Conservation (phyloP, 2,797 vertebrate species). For the Clarias laeviceps region DNA sequence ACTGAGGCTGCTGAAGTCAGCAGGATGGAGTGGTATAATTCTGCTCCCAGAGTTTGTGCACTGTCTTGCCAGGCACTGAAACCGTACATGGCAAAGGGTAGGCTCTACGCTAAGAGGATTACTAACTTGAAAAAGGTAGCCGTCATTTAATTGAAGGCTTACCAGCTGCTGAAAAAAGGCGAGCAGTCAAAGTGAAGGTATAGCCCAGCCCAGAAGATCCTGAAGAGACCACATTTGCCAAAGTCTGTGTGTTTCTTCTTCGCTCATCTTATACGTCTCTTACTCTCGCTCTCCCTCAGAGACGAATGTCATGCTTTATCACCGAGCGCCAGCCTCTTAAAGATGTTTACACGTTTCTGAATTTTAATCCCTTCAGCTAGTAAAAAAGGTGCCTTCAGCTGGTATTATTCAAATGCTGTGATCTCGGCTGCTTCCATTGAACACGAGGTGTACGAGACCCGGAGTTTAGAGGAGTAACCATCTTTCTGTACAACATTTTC, state of each 20-base stretch:
- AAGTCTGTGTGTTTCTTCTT: constrained; percentile 68
- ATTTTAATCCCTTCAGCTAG: constrained; percentile 76
- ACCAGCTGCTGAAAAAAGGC: constrained; percentile 74
- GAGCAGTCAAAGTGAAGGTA: constrained; percentile 80
- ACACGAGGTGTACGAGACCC: constrained; percentile 50
- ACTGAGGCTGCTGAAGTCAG: constrained; percentile 48
- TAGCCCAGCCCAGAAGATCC: constrained; percentile 78
- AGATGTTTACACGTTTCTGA: constrained; percentile 76
- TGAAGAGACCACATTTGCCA: constrained; percentile 73
- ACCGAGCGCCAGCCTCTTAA: constrained; percentile 74
- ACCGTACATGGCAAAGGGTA: constrained; percentile 71
- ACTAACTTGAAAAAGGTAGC: constrained; percentile 82
- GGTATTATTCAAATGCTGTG: constrained; percentile 75
- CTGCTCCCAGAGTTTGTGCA: constrained; percentile 44
- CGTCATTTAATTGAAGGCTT: constrained; percentile 85
- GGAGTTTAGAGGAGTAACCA: constrained; percentile 58
- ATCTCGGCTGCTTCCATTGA: constrained; percentile 68
- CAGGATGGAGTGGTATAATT: constrained; percentile 61
- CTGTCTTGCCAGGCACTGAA: constrained; percentile 60
- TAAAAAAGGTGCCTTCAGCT: constrained; percentile 75
- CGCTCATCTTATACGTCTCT: constrained; percentile 62
- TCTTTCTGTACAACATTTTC: constrained; percentile 61
- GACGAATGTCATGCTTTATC: constrained; percentile 74
- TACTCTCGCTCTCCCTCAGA: constrained; percentile 59
- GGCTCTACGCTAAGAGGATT: constrained; percentile 82